phyloP scores from a whole-genome alignment of 2,888 invertebrate species.

The Caenorhabditis wallacei region DNA sequence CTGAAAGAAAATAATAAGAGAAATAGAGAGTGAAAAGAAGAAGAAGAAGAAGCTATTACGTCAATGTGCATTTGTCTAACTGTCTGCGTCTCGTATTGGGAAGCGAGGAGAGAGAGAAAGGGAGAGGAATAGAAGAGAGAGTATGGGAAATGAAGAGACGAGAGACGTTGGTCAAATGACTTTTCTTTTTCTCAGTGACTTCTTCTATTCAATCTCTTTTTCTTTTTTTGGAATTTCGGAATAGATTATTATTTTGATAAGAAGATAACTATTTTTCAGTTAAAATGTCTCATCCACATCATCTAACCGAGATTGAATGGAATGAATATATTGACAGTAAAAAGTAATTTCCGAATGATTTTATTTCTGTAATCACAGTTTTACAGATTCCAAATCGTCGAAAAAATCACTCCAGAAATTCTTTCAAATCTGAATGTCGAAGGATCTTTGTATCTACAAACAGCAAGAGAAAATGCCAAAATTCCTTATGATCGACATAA shows the following conservation, averaged over 20 bases:
- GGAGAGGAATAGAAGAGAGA: background rate
- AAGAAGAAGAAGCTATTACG: conserved; percentile 6
- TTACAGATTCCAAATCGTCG: conserved; percentile 25
- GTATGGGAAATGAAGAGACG: background rate
- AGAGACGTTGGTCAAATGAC: conserved; percentile 10
- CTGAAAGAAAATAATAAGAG: background rate
- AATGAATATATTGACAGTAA: background rate
- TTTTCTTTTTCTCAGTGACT: conserved; percentile 11
- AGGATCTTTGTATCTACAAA: background rate
- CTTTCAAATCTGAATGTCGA: background rate
- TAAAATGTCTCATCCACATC: conserved; percentile 4
- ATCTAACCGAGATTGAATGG: conserved; percentile 9
- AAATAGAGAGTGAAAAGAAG: background rate
- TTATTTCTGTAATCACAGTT: background rate
- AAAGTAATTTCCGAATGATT: background rate
- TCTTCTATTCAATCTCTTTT: background rate
- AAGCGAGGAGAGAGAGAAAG: conserved; percentile 1
- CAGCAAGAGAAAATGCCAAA: background rate
- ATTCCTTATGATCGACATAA: conserved; percentile 18
- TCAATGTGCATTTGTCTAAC: conserved; percentile 35
- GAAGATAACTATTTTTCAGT: background rate
- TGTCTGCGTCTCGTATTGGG: conserved; percentile 25
- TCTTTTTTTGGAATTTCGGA: background rate
- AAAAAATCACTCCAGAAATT: background rate
- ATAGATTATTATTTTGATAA: background rate